Conservation (phyloP, 2,888 invertebrate genomes). For the Dryomyza anilis region DNA sequence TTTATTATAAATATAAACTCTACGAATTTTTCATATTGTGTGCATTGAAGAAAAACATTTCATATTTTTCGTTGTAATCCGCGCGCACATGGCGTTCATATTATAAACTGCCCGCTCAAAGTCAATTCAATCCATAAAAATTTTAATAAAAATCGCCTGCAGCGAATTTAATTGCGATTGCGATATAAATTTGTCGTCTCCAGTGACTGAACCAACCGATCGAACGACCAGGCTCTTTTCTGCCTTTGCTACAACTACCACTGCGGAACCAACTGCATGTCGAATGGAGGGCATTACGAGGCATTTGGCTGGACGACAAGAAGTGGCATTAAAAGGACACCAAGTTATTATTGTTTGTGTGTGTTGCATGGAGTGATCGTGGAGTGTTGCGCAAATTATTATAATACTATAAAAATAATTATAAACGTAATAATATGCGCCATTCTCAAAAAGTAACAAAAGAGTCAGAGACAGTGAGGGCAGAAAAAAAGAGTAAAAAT, state of each 20-base stretch:
- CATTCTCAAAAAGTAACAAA: slow-evolving; percentile 13
- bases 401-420: slow-evolving; percentile 38
- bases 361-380: neutral
- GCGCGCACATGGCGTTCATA: slow-evolving; percentile 11
- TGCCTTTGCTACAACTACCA: no score
- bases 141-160: slow-evolving; percentile 51
- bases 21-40: no score
- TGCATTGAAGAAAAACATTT: no score
- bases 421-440: slow-evolving; percentile 35
- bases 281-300: no score
- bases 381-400: slow-evolving; percentile 29
- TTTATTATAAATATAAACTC: no score
- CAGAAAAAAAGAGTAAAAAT: neutral
- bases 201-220: neutral
- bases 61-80: slow-evolving; percentile 8
- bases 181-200: slow-evolving; percentile 54
- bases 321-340: slow-evolving; percentile 34
- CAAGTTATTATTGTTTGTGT: no score
- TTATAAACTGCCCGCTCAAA: slow-evolving; percentile 25
- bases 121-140: slow-evolving; percentile 44
- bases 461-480: neutral
- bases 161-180: slow-evolving; percentile 56
- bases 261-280: no score
- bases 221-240: no score
- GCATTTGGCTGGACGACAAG: neutral